Base-by-base conservation (phyloP, 2,797 vertebrate species). In the Gallinago nigripennis region DNA sequence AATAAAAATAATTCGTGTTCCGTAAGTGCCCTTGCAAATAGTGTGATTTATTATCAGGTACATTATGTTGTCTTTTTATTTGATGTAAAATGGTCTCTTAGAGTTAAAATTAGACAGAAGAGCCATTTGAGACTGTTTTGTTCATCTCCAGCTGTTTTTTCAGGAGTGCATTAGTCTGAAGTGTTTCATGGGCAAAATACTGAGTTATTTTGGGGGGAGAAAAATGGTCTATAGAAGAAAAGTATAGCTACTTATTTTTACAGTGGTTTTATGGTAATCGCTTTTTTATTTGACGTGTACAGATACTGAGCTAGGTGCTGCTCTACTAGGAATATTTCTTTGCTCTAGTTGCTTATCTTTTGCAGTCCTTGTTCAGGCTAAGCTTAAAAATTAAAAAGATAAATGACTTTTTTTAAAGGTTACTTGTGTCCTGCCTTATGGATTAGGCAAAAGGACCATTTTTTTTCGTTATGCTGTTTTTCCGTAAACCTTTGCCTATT, bases 131-230 rank as follows among this genome's bases (percentile, higher is more conserved):
- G 86, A 93, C 69, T 83, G 57, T 92, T 89, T 87, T 92, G 54
- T 88, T 97, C 70, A 50, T 95, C 84, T 95, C 64, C 71, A 78
- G 4, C 63, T 82, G 39, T 45, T 72, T 91, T 95, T 92, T 71
- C 66, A 88, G 39, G 80, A 95, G 73, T 88, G 91, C 93, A 89
- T 96, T 97, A 95, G 88, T 73, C 73, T 95, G 81, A 94, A 92
- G 66, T 80, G 84, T 93, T 96, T 95, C 51, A 61, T 12, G 2
- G 69, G 53, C 75, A 92, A 95, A 94, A 94, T 68, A 92, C 54
- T 4, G 56, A 71, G 81, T 82, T 95, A 77, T 95, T 94, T 76
- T 82, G 28, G 58, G 81, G 70, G 41, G 46, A 89, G 76, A 82
- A 81, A 86, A 91, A 86, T 45, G n/a, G 48, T 70, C 82, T 78